Evolutionary conservation across 2,888 invertebrate species (phyloP).

Genomic region (Gymnocheta viridis): DNA sequence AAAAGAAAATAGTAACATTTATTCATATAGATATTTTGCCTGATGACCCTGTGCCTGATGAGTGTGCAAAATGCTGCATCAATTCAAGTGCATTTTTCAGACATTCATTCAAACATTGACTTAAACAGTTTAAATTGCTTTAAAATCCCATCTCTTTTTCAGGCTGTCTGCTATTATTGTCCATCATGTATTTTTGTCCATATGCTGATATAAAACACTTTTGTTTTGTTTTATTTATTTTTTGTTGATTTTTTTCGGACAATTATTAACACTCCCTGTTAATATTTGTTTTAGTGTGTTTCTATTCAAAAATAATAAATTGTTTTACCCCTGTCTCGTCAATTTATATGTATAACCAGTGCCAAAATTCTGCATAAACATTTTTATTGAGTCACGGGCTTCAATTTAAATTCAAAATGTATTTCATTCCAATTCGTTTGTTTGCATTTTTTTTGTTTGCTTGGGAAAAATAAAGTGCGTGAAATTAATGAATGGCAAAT

Average conservation of each 20-base stretch:
- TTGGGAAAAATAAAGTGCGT: constrained; percentile 31
- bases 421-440: neutral
- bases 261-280: constrained; percentile 52
- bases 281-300: neutral
- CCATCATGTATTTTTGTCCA: constrained; percentile 37
- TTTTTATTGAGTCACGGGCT: constrained; percentile 70
- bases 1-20: neutral
- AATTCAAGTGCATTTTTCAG: constrained; percentile 53
- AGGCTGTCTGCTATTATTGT: neutral
- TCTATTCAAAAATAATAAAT: constrained; percentile 30
- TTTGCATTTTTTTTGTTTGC: constrained; percentile 1
- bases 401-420: constrained; percentile 74
- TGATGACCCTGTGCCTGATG: constrained; percentile 14
- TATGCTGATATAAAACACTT: constrained; percentile 53
- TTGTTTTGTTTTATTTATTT: neutral
- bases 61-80: constrained; percentile 13
- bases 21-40: neutral
- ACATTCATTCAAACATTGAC: constrained; percentile 15
- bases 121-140: constrained; percentile 36
- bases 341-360: constrained; percentile 19
- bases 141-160: constrained; percentile 44
- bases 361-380: constrained; percentile 30
- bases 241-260: constrained; percentile 27
- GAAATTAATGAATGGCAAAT: constrained; percentile 50
- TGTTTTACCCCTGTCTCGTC: constrained; percentile 5